Evolutionary conservation across 2,113 vertebrate genomes (phyloP).

Genomic region (Aegithalos caudatus): DNA sequence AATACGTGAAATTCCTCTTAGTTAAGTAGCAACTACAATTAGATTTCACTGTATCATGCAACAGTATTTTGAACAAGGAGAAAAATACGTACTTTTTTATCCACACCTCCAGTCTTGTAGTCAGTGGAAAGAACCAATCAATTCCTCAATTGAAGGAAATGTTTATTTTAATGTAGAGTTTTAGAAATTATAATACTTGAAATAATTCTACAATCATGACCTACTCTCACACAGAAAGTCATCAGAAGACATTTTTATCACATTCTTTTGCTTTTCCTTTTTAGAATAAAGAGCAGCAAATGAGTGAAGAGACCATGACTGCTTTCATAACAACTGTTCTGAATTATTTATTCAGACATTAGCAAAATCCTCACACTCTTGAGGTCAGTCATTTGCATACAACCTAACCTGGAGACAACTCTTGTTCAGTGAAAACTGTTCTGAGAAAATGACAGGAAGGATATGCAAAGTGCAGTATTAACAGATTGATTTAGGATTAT

Average conservation of each 20-base stretch:
- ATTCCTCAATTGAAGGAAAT: neutral
- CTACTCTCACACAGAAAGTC: neutral
- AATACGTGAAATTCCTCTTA: neutral
- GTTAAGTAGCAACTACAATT: neutral
- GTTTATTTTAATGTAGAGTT: neutral
- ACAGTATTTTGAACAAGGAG: neutral
- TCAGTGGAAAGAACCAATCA: neutral
- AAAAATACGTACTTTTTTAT: neutral
- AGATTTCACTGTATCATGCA: neutral
- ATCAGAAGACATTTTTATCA: neutral
- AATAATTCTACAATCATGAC: neutral
- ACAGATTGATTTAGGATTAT: neutral
- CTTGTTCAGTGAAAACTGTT: neutral
- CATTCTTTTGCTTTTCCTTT: neutral
- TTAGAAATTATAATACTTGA: neutral
- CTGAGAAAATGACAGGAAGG: neutral
- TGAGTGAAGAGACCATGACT: neutral
- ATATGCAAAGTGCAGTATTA: neutral
- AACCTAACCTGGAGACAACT: neutral
- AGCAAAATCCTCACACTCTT: neutral
- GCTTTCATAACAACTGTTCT: neutral
- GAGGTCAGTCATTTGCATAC: neutral
- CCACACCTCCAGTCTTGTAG: neutral
- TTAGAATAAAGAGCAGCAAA: neutral
- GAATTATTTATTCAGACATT: neutral